Evolutionary conservation across 1,140 invertebrate genomes (phyloP).

Genomic region (Holcopasites calliopsidis): DNA sequence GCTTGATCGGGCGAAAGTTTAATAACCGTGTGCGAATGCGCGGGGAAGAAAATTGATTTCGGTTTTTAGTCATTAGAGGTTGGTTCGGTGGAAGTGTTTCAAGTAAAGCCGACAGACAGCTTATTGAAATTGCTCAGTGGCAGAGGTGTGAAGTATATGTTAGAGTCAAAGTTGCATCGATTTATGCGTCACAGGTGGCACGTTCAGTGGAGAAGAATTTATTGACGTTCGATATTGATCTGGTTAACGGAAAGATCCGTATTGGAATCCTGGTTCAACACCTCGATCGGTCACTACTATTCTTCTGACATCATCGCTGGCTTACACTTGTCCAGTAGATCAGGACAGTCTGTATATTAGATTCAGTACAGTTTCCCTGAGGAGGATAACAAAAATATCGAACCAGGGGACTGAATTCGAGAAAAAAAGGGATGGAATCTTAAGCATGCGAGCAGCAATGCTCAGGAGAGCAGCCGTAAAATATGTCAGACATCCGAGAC

Average conservation of each 20-base stretch:
- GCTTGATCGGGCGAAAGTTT: slow-evolving; percentile 29
- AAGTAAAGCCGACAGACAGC: no score
- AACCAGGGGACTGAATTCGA: not conserved
- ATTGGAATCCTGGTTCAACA: slow-evolving; percentile 6
- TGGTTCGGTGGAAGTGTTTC: not conserved
- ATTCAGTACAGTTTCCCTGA: no score
- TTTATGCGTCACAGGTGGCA: no score
- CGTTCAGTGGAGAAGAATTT: not conserved
- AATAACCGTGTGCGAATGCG: slow-evolving; percentile 51
- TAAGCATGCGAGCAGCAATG: slow-evolving; percentile 35
- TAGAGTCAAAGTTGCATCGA: no score
- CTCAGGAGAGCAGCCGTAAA: slow-evolving; percentile 43
- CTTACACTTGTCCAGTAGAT: not conserved
- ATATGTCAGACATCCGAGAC: slow-evolving; percentile 55
- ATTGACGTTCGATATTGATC: not conserved
- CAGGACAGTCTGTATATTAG: not conserved
- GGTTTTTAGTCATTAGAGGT: not conserved
- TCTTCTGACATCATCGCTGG: not conserved
- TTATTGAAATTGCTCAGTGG: no score
- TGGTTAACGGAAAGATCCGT: not conserved
- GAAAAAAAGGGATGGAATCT: not conserved
- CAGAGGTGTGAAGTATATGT: no score
- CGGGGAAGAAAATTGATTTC: not conserved
- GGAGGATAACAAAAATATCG: no score
- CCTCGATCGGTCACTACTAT: not conserved